These are phyloP conservation scores for Macrotrachela quadricornifera DNA, from an alignment of 1,140 invertebrate species.

Conservation along the genomic window DNA sequence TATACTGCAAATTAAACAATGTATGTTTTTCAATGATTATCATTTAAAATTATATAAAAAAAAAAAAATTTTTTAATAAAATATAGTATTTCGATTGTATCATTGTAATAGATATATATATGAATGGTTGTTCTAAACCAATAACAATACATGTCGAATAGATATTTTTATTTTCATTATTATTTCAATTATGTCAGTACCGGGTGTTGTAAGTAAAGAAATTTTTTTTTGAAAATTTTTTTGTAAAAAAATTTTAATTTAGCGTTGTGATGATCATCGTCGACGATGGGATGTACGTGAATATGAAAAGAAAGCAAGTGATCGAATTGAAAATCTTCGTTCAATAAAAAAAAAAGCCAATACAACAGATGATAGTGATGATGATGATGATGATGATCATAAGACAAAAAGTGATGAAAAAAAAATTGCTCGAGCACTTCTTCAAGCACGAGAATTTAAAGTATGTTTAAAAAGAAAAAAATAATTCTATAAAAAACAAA, in stretches of 20 bases:
- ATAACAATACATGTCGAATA: too few relatives aligned
- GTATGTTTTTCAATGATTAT: too few relatives aligned
- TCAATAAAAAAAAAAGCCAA: background rate
- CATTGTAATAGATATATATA: too few relatives aligned
- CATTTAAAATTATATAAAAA: too few relatives aligned
- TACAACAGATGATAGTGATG: background rate
- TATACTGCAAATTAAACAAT: too few relatives aligned
- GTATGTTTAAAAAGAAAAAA: background rate
- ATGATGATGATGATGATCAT: background rate
- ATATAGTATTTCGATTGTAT: too few relatives aligned
- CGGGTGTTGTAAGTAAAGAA: too few relatives aligned
- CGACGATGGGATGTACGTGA: slow-evolving; percentile 1
- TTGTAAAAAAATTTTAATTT: background rate
- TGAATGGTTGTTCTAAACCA: too few relatives aligned
- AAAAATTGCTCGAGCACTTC: background rate
- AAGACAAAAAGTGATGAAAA: background rate
- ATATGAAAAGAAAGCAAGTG: background rate
- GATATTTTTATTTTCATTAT: too few relatives aligned
- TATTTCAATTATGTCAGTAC: too few relatives aligned
- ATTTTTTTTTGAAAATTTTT: background rate
- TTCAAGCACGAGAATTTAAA: slow-evolving; percentile 7
- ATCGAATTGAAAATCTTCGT: background rate
- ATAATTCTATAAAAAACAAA: background rate
- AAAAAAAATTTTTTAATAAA: too few relatives aligned
- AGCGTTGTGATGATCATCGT: slow-evolving; percentile 7